Conservation (phyloP, 2,888 invertebrate species). For the Pterobdella sp. region DNA sequence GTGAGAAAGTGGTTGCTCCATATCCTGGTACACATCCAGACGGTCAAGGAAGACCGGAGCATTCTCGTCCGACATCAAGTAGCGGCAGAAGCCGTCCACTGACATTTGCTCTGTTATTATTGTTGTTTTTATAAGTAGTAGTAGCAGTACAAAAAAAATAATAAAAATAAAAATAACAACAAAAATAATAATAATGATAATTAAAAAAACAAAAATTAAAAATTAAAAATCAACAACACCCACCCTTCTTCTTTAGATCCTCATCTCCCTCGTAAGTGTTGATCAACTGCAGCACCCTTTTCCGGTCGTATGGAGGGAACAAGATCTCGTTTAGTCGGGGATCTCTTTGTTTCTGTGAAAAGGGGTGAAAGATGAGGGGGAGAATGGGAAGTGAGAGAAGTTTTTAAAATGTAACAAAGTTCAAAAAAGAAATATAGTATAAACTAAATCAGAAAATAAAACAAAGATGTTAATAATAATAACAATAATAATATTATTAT, state of each 20-base stretch:
- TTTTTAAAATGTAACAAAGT: not conserved
- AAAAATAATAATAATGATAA: conserved; percentile 6
- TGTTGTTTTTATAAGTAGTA: no score
- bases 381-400: not conserved
- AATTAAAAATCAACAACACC: conserved; percentile 40
- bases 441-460: not conserved
- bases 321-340: conserved; percentile 96
- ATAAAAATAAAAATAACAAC: not conserved
- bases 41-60: conserved; percentile 96
- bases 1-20: conserved; percentile 95
- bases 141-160: not conserved
- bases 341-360: conserved; percentile 75
- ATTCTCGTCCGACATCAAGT: conserved; percentile 99
- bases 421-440: not conserved
- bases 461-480: conserved; percentile 10
- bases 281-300: conserved; percentile 84
- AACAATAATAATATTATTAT: not conserved
- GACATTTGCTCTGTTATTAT: conserved; percentile 62
- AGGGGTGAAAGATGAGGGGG: conserved; percentile 18
- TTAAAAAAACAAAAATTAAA: not conserved
- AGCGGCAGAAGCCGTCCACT: conserved; percentile 91
- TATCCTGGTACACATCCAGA: conserved; percentile 79
- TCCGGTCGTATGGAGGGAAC: conserved; percentile 90
- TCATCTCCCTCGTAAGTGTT: conserved; percentile 81
- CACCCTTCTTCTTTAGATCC: conserved; percentile 59